Evolutionary conservation across 2,113 vertebrate species (phyloP), one percentile per base, ranked within the genome.

Genomic region (Noctilio leporinus): DNA sequence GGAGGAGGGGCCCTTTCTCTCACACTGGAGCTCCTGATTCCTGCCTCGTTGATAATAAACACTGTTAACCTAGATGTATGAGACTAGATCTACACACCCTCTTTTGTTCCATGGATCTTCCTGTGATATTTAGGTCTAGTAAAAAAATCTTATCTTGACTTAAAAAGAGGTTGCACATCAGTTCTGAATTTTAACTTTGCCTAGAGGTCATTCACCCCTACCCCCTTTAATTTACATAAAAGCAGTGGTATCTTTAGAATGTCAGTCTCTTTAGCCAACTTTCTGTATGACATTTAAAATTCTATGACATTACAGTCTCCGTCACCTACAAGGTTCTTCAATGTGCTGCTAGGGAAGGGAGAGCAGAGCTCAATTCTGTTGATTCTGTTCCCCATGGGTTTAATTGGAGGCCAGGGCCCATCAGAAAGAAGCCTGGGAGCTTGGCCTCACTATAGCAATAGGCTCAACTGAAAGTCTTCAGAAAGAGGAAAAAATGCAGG

Each of bases 401-500:
- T 97, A 97, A 95, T 92, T 78, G n/a, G 73, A 75, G 64, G 95
- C 86, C 83, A 82, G 87, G 72, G 70, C 73, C 92, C 69, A 72
- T 86, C 82, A 94, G 96, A 95, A 95, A 89, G 85, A 82, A 97
- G 91, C 55, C 95, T 93, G 95, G 73, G 78, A 96, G 93, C 73
- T 94, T 82, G 83, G 91, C 77, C 94, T 97, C 80, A 40, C 93
- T 70, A 82, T 90, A 77, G 70, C 86, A 76, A 88, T 81, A 47
- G 85, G 75, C 85, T 91, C 87, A 90, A 96, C 80, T 65, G 95
- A 91, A 96, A 92, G 93, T 95, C 95, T 95, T 95, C 26, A 30
- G 57, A 59, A 65, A 76, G 33, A 17, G 0, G 0, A 55, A 64
- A 43, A 80, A 17, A 14, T 7, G 47, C 70, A 76, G 53, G 19